phyloP scores from a whole-genome alignment of 2,797 vertebrate genomes.

The Cyclopterus lumpus region DNA sequence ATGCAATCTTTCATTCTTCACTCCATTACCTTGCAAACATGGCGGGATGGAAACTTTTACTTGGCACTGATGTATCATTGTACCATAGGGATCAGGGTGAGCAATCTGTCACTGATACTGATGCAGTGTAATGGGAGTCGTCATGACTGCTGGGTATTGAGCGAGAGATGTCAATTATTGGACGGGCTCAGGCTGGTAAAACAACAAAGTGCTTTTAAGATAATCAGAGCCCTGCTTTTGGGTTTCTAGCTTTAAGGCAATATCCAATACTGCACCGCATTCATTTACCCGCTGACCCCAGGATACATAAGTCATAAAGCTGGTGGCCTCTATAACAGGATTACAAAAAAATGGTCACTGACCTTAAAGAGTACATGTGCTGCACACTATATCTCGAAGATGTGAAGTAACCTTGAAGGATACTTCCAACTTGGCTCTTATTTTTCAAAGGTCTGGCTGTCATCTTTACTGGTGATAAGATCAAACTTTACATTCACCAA shows the following conservation, averaged over 20 bases:
- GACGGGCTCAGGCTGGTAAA: slow-evolving; percentile 42
- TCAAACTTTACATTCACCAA: background rate
- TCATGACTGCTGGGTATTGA: slow-evolving; percentile 48
- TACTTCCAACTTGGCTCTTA: background rate
- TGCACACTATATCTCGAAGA: background rate
- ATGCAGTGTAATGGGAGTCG: slow-evolving; percentile 45
- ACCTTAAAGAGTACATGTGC: background rate
- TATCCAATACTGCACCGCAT: background rate
- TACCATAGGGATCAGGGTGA: slow-evolving; percentile 69
- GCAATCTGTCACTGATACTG: slow-evolving; percentile 57
- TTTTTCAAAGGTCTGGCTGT: background rate
- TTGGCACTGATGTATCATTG: slow-evolving; percentile 72
- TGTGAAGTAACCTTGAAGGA: background rate
- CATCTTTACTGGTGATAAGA: background rate
- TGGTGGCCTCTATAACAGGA: background rate
- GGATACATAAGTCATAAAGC: slow-evolving; percentile 10
- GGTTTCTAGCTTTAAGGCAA: background rate
- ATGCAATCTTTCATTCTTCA: slow-evolving; percentile 76
- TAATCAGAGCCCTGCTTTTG: slow-evolving; percentile 34
- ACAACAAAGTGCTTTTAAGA: slow-evolving; percentile 52
- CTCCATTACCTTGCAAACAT: slow-evolving; percentile 79
- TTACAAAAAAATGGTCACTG: slow-evolving; percentile 1
- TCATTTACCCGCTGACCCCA: background rate
- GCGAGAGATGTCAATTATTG: slow-evolving; percentile 51
- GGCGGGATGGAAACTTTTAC: slow-evolving; percentile 68